Evolutionary conservation across 2,797 vertebrate genomes (phyloP), one percentile per base, ranked within the genome.

Genomic region (Pipistrellus pygmaeus): DNA sequence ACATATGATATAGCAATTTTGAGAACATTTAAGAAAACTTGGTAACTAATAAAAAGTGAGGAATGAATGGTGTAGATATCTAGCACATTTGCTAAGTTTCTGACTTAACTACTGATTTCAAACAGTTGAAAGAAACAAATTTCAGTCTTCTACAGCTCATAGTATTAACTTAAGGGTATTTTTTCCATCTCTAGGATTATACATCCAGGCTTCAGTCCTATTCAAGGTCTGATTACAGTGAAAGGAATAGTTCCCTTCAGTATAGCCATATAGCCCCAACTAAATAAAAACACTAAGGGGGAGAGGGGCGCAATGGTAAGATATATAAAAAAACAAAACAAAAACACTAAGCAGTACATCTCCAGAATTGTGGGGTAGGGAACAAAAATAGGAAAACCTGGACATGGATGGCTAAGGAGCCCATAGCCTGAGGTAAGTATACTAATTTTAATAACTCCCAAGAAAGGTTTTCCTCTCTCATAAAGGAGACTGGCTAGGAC

Each of bases 81-180:
- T 18, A 82, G 87, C 25, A 9, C 30, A 51, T 21, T 8, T 1
- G 41, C 73, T 46, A 46, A 51, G 17, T 78, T 88, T 91, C 80
- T 88, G 17, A 41, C 25, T 57, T 66, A 11, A 83, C 68, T 76
- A 35, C 0, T 82, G 72, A 81, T 62, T 64, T 32, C 75, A 90
- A 87, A 66, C 8, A 75, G n/a, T 1, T 75, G 7, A 21, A 86
- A 66, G 32, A 93, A 90, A 81, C 41, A 80, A 93, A 91, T 71
- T 41, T 71, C 17, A 81, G 6, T 66, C 38, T 85, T 25, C 35
- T 60, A 20, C 17, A 73, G 53, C 20, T 94, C 53, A 66, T 2
- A 32, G 62, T 20, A 77, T 10, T 91, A 62, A 53, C 17, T 69
- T 14, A 20, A 60, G 12, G 46, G 8, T 7, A 15, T 68, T 88